Evolutionary conservation across 1,140 invertebrate species (phyloP), one percentile per base, ranked within the genome.

Genomic region (Magallana ariakensis): DNA sequence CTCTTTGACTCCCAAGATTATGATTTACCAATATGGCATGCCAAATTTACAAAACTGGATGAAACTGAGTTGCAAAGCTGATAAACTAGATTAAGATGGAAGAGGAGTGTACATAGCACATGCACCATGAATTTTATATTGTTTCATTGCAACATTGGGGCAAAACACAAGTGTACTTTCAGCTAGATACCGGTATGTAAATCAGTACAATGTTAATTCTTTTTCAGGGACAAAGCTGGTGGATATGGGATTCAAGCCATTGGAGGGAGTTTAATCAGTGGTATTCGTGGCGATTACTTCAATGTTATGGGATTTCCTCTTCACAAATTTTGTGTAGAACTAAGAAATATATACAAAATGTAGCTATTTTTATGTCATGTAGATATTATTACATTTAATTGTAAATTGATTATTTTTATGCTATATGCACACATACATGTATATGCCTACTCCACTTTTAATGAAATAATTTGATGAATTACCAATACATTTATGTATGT

Each of bases 281-380:
- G 96, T 92, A 97, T 99, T 66, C 96, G 97, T 90, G 99, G 99
- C 6, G 98, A 99, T 94, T 98, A 96, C 94, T 98, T 97, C 94
- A 99, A 97, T 92, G 97, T 99, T 5, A 97, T 99, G 92, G 99
- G 99, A 0, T 96, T 99, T 90, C 99, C 99, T 10, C 90, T 99
- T 5, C 97, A 97, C 94, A 95, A 95, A 87, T 95, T 98, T 80
- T 96, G 96, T 91, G 96, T 96, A 89, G 96, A 96, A 91, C 92
- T 99, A 2, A 33, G 87, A 55, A 89, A 85, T 54, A 84, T 88
- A 62, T 86, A 75, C 85, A 86, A 82, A 82, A 19, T 54, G 16
- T 55, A 53, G 56, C 33, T 80, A 53, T 16, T 16, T 11, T 16
- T 54, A 10, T 13, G 11, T 26, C 2, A 10, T 11, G 11, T 75